These are phyloP conservation scores for Formica aserva DNA, from an alignment of 2,888 invertebrate species.

Conservation along the genomic window DNA sequence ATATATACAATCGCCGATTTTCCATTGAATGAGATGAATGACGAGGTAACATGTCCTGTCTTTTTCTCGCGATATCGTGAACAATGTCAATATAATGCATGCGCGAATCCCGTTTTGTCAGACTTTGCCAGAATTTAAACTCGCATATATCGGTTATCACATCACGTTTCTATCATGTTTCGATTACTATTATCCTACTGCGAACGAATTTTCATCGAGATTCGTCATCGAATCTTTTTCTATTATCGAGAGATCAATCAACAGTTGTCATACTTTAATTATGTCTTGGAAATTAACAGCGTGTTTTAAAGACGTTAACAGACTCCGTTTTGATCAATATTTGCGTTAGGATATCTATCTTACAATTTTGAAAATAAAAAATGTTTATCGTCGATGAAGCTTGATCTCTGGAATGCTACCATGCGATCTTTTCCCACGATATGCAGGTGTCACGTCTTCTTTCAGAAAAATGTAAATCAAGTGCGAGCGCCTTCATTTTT, in stretches of 20 bases:
- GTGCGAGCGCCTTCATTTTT: not conserved
- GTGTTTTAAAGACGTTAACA: not conserved
- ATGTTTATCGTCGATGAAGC: not conserved
- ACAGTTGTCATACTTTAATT: not conserved
- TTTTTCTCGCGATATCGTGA: not conserved
- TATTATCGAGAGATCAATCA: not conserved
- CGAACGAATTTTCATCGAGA: not conserved
- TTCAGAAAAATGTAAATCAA: slow-evolving; percentile 34
- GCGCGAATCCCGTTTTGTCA: not conserved
- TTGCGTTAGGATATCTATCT: not conserved
- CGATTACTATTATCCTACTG: not conserved
- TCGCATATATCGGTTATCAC: not conserved
- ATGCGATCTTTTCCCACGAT: not conserved
- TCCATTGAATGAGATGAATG: not conserved
- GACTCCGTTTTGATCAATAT: not conserved
- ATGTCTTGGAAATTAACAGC: not conserved
- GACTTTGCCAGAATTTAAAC: not conserved
- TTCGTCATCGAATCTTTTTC: not conserved
- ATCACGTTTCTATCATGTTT: not conserved
- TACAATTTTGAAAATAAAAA: too few relatives aligned
- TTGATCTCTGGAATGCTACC: not conserved
- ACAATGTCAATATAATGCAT: not conserved
- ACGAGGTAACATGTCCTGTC: not conserved
- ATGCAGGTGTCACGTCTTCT: not conserved
- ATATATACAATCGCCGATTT: not conserved